Percentiles rank a stretch among this genome's conserved stretches.
phyloP scores from a whole-genome alignment of 2,888 invertebrate genomes.

The Itoplectis maculator region DNA sequence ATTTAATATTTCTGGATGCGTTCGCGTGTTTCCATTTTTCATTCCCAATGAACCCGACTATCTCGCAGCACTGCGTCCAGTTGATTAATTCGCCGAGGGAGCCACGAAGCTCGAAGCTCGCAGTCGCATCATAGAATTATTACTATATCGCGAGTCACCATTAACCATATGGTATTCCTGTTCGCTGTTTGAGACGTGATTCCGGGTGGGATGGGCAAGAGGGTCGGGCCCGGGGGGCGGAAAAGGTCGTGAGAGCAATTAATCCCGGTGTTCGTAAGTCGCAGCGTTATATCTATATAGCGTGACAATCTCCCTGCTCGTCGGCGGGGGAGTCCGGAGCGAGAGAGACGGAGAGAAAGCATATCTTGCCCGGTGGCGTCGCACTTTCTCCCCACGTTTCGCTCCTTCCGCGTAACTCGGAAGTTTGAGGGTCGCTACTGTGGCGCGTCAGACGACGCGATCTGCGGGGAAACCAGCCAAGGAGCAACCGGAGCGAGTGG shows the following conservation, averaged over 20 bases:
- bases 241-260: slow-evolving; percentile 63
- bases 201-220: slow-evolving; percentile 2
- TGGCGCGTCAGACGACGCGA: slow-evolving; percentile 39
- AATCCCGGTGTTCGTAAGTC: slow-evolving; percentile 55
- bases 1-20: background rate
- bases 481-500: slow-evolving; percentile 1
- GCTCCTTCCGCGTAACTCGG: slow-evolving; percentile 33
- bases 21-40: slow-evolving; percentile 12
- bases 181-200: slow-evolving; percentile 43
- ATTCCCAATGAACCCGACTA: slow-evolving; percentile 34
- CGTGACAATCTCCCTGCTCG: slow-evolving; percentile 34
- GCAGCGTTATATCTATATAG: slow-evolving; percentile 40
- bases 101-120: background rate
- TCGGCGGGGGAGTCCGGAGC: slow-evolving; percentile 2
- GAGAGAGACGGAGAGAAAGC: slow-evolving; percentile 16
- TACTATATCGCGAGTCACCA: slow-evolving; percentile 29
- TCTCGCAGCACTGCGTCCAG: slow-evolving; percentile 8
- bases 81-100: slow-evolving; percentile 49
- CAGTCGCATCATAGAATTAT: slow-evolving; percentile 32
- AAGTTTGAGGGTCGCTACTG: slow-evolving; percentile 55
- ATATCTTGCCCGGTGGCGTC: slow-evolving; percentile 48
- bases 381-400: background rate
- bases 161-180: slow-evolving; percentile 52
- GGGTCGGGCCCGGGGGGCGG: slow-evolving; percentile 29
- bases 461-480: slow-evolving; percentile 12